Evolutionary conservation across 2,888 invertebrate genomes (phyloP), one percentile per base, ranked within the genome.

Genomic region (Rotaria magnacalcarata): DNA sequence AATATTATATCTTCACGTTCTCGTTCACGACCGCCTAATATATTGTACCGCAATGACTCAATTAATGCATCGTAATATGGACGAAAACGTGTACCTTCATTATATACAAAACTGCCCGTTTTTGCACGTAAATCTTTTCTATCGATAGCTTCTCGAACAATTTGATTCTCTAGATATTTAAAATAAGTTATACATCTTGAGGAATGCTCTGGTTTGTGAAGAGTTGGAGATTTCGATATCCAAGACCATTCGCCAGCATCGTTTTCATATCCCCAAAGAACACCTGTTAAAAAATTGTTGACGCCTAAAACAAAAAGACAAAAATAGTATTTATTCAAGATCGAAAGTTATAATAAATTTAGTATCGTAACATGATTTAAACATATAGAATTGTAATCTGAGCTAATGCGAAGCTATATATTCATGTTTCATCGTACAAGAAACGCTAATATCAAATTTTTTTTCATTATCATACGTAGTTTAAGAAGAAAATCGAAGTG

Each of bases 241-340:
- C 90, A 90, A 52, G 86, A 85, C 90, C 90, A 91, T 86, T 80
- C 56, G 21, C 85, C 67, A 41, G 60, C 52, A 34, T 67, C 58
- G 2, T 56, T 56, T 80, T 87, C 85, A 47, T 88, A 88, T 6
- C 91, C 91, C 91, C 91, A 91, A 7, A 89, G 89, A 16, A 90
- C 90, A 3, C 90, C 90, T 1, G 91, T 90, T 41, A 91, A 89
- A 88, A 90, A 91, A 85, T 90, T 89, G 87, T 91, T 91, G n/a
- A 91, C 88, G 5, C 90, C 90, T 85, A 24, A 41, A 47, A 41
- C 21, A 43, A 43, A 24, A 52, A 0, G 21, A 21, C 8, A 54
- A 19, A 21, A 21, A 54, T 54, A 21, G 0, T 54, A 21, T 54
- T 54, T 21, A 21, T 54, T 54, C 5, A 54, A 21, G 10, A 54